Percentiles rank a stretch among this genome's conserved stretches.
Conservation (phyloP, 2,797 vertebrate species). For the Aldrovandia affinis region DNA sequence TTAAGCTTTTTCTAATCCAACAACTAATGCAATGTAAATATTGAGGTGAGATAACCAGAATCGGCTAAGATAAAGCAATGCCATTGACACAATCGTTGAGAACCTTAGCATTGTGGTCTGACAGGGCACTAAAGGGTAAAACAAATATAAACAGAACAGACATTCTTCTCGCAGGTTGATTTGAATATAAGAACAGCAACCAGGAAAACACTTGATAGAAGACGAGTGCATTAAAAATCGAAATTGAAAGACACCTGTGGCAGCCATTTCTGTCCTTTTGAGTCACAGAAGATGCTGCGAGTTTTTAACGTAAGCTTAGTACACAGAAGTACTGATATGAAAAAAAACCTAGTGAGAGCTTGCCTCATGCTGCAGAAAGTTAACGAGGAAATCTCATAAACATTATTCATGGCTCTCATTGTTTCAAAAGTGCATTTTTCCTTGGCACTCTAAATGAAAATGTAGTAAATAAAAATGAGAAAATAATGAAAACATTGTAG, state of each 20-base stretch:
- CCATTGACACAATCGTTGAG: no score
- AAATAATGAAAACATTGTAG: background rate
- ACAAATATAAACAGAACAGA: background rate
- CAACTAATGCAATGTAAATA: no score
- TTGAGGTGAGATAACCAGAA: background rate
- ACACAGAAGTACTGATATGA: no score
- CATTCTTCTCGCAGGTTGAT: background rate
- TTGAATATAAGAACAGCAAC: background rate
- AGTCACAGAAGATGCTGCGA: background rate
- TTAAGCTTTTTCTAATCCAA: no score
- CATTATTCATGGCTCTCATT: no score
- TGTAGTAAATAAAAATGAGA: no score
- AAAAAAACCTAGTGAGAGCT: no score
- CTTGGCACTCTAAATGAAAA: no score
- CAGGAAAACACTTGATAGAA: background rate
- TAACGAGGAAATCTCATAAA: no score
- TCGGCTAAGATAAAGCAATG: background rate
- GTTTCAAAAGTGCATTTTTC: no score
- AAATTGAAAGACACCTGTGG: conserved; percentile 13
- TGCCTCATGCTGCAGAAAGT: no score
- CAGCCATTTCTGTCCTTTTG: background rate
- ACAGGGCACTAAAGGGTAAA: background rate
- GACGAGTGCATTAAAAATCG: background rate
- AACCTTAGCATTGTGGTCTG: background rate
- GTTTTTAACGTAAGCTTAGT: background rate